Evolutionary conservation across 2,113 vertebrate species (phyloP).

Genomic region (Copsychus sechellarum): DNA sequence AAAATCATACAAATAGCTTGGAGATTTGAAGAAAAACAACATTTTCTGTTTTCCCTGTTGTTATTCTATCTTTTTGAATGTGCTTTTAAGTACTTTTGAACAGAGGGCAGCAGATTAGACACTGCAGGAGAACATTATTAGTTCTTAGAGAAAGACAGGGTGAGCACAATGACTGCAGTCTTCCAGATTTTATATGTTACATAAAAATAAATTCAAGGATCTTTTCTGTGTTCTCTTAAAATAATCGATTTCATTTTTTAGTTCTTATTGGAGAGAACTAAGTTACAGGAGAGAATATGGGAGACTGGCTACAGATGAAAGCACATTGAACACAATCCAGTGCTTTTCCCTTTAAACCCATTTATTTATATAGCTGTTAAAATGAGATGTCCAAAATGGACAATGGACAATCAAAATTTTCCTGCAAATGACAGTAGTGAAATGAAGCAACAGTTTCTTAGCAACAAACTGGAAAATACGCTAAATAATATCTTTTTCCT

Average conservation of each 20-base stretch:
- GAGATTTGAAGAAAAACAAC: neutral
- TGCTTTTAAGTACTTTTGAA: neutral
- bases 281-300: neutral
- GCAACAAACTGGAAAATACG: conserved; percentile 66
- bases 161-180: neutral
- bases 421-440: conserved; percentile 41
- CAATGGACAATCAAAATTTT: conserved; percentile 48
- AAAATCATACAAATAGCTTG: neutral
- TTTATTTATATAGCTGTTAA: conserved; percentile 32
- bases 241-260: neutral
- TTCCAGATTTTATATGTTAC: neutral
- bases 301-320: neutral
- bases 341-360: neutral
- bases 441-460: conserved; percentile 70
- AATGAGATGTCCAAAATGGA: conserved; percentile 5
- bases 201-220: neutral
- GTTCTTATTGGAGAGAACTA: neutral
- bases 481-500: conserved; percentile 28
- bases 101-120: neutral
- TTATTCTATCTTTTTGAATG: neutral
- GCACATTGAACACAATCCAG: neutral
- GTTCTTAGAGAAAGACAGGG: neutral
- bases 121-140: neutral
- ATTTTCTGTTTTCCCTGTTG: neutral
- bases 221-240: neutral